These are phyloP conservation scores for Dipodomys spectabilis DNA, from an alignment of 2,113 vertebrate species.

Conservation along the genomic window DNA sequence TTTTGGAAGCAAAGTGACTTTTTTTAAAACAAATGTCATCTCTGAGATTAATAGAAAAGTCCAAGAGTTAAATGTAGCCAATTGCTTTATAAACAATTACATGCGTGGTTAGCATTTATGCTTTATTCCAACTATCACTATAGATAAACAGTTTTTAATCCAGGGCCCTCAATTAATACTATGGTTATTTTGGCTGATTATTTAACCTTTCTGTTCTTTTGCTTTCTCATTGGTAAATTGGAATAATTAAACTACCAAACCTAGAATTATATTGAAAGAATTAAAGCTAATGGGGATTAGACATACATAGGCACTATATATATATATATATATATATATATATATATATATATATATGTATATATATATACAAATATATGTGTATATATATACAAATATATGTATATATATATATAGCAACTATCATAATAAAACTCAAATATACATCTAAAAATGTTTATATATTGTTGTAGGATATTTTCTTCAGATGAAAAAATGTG, in stretches of 20 bases:
- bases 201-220: not conserved
- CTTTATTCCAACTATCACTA: not conserved
- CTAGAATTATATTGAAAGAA: not conserved
- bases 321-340: too few species aligned
- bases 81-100: not conserved
- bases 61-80: not conserved
- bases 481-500: not conserved
- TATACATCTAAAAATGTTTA: not conserved
- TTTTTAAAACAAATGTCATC: too few species aligned
- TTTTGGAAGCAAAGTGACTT: not conserved
- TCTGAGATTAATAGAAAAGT: not conserved
- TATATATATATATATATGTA: not conserved
- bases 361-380: not conserved
- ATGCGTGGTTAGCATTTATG: not conserved
- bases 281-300: not conserved
- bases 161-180: accelerated
- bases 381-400: not conserved
- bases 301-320: not conserved
- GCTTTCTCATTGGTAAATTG: not conserved
- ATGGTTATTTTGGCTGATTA: not conserved
- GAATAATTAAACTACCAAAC: not conserved
- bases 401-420: not conserved
- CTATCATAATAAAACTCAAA: not conserved
- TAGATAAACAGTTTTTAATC: not conserved
- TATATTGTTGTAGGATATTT: not conserved